Percentiles rank a stretch among this genome's conserved stretches.
Evolutionary conservation across 2,888 invertebrate genomes (phyloP).

Genomic region (Drosophila pseudotalamancana): DNA sequence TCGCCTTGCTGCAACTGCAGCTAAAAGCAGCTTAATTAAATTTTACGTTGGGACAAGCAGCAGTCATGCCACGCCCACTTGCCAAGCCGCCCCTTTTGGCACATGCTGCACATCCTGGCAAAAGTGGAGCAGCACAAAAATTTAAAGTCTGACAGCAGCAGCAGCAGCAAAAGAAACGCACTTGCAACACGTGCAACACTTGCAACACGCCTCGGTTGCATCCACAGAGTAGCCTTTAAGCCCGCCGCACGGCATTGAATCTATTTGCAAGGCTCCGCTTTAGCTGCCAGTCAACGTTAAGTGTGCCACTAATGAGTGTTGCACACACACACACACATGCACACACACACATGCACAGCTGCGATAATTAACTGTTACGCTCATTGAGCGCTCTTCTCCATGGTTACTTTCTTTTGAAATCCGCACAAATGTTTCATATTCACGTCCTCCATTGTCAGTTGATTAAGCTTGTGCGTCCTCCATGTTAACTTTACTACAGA

Average conservation of each 20-base stretch:
- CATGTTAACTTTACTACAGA: too few species aligned
- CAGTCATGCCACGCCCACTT: conserved; percentile 1
- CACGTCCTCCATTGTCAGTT: too few species aligned
- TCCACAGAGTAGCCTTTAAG: conserved; percentile 11
- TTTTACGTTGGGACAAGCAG: conserved; percentile 44
- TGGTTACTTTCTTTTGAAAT: too few species aligned
- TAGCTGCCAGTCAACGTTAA: conserved; percentile 22
- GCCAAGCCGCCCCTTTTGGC: neutral
- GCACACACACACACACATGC: conserved; percentile 1
- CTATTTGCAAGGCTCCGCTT: conserved; percentile 5
- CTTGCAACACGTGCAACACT: conserved; percentile 2
- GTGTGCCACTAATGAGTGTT: conserved; percentile 53
- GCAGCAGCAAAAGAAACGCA: conserved; percentile 17
- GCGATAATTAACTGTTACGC: neutral
- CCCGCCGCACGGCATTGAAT: conserved; percentile 1
- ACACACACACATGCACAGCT: neutral
- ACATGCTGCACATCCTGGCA: neutral
- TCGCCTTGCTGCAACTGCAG: conserved; percentile 41
- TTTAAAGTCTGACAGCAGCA: conserved; percentile 43
- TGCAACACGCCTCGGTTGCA: conserved; percentile 24
- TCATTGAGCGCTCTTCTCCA: neutral
- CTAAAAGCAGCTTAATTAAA: conserved; percentile 67
- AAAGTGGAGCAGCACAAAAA: conserved; percentile 44
- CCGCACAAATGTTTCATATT: too few species aligned
- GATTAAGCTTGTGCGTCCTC: too few species aligned